phyloP scores from a whole-genome alignment of 2,797 vertebrate species.

The Phalanger gymnotis region DNA sequence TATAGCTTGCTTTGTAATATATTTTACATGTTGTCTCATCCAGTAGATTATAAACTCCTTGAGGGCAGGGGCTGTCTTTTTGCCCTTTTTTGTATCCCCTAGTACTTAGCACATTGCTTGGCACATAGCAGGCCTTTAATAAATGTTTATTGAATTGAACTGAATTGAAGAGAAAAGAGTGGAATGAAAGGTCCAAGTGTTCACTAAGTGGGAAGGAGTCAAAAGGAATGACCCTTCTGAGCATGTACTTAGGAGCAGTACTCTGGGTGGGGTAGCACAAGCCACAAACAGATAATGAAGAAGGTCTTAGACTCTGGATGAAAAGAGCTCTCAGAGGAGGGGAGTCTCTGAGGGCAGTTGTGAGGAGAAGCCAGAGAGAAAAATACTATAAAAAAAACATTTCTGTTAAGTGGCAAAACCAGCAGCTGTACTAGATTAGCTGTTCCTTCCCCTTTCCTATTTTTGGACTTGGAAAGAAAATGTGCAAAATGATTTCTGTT shows the following conservation, averaged over 20 bases:
- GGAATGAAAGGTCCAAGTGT: background rate
- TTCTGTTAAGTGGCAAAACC: conserved; percentile 65
- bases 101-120: background rate
- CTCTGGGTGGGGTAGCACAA: background rate
- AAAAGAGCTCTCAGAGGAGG: conserved; percentile 2
- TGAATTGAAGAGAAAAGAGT: background rate
- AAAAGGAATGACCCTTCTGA: background rate
- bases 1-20: background rate
- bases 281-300: background rate
- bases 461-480: conserved; percentile 75
- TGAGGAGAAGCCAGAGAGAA: conserved; percentile 56
- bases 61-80: background rate
- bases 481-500: conserved; percentile 72
- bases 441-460: conserved; percentile 71
- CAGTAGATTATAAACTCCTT: background rate
- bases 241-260: background rate
- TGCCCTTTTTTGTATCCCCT: background rate
- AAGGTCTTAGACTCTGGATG: conserved; percentile 36
- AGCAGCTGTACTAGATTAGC: conserved; percentile 73
- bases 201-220: background rate
- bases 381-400: conserved; percentile 52
- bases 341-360: conserved; percentile 45
- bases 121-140: background rate
- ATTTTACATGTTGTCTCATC: background rate
- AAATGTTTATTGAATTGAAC: background rate